These are phyloP conservation scores for Pao palembangensis DNA, from an alignment of 2,113 vertebrate species.

Conservation along the genomic window DNA sequence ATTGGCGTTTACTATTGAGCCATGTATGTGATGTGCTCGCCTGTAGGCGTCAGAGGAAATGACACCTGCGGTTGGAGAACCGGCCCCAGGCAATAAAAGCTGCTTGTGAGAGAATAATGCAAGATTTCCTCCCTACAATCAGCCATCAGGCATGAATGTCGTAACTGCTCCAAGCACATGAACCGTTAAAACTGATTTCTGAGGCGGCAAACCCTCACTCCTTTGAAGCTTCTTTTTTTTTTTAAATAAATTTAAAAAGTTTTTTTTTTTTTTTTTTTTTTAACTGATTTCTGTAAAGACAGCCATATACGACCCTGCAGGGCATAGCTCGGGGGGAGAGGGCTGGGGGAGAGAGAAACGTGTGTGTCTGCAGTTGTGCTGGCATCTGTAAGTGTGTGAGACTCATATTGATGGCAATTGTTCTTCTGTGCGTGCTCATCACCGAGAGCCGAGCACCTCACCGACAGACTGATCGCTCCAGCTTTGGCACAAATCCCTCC, in stretches of 20 bases:
- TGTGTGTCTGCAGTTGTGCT: slow-evolving; percentile 2
- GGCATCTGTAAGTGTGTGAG: background rate
- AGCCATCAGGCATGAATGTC: slow-evolving; percentile 40
- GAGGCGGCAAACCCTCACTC: slow-evolving; percentile 22
- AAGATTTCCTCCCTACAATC: slow-evolving; percentile 30
- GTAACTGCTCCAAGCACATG: slow-evolving; percentile 23
- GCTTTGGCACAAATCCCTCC: slow-evolving; percentile 9
- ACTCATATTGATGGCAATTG: slow-evolving; percentile 19
- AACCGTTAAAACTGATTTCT: slow-evolving; percentile 47
- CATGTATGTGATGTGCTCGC: background rate
- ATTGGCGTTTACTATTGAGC: background rate
- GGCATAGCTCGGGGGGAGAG: background rate
- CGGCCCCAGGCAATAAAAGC: slow-evolving; percentile 21
- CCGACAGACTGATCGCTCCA: slow-evolving; percentile 7
- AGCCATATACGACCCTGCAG: slow-evolving; percentile 29
- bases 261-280: slow-evolving; percentile 42
- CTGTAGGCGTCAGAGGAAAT: background rate
- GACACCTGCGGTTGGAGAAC: too few species aligned
- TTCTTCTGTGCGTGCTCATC: slow-evolving; percentile 17
- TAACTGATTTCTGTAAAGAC: slow-evolving; percentile 52
- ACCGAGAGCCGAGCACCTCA: slow-evolving; percentile 1
- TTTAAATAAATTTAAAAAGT: slow-evolving; percentile 39
- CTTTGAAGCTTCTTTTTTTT: slow-evolving; percentile 63
- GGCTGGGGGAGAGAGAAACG: background rate
- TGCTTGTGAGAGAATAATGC: slow-evolving; percentile 27